A percentile compares a stretch with the other conserved stretches of the same genome.
These are phyloP conservation scores for Poecilus cupreus DNA, from an alignment of 2,888 invertebrate genomes.

Conservation along the genomic window DNA sequence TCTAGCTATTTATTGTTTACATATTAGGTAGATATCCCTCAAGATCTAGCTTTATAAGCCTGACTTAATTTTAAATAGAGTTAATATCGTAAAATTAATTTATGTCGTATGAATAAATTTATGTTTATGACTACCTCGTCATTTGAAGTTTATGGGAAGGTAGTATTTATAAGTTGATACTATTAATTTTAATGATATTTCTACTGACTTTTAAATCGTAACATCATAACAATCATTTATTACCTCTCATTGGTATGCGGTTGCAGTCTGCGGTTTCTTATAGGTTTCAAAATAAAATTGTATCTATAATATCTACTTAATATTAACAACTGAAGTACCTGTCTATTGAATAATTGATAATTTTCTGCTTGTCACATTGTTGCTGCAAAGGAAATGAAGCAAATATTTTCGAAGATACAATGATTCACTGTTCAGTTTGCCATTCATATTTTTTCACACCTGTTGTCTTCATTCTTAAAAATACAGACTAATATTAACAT, in stretches of 20 bases:
- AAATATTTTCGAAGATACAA: too few species aligned
- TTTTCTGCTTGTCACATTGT: too few species aligned
- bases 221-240: constrained; percentile 34
- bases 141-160: constrained; percentile 30
- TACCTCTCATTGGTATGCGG: not conserved
- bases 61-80: constrained; percentile 32
- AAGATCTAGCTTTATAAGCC: not conserved
- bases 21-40: not conserved
- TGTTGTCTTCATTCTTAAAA: too few species aligned
- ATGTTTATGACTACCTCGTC: constrained; percentile 28
- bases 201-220: constrained; percentile 9
- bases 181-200: constrained; percentile 42
- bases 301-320: too few species aligned
- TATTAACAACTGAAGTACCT: too few species aligned
- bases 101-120: constrained; percentile 33
- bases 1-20: not conserved
- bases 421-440: too few species aligned
- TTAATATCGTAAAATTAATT: constrained; percentile 35
- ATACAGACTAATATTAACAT: too few species aligned
- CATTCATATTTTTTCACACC: too few species aligned
- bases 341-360: too few species aligned
- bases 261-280: too few species aligned
- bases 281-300: too few species aligned
- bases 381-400: too few species aligned
- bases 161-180: constrained; percentile 31